Evolutionary conservation across 2,113 vertebrate species (phyloP), one percentile per base, ranked within the genome.

Genomic region (Malaclemys terrapin): DNA sequence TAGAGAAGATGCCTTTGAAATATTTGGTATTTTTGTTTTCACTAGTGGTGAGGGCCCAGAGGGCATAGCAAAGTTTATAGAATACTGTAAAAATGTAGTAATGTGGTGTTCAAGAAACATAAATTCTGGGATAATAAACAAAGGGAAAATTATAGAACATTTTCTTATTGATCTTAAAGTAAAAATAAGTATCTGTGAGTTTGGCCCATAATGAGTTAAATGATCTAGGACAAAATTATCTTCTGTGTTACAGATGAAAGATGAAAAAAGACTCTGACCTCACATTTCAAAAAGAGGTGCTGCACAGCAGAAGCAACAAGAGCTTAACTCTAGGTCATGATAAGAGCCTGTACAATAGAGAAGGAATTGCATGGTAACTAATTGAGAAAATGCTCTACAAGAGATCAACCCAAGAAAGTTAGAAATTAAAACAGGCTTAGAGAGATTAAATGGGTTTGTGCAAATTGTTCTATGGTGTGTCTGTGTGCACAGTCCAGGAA

Each of bases 101-200:
- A 72, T 9, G 8, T 76, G 10, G n/a, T 16, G 8, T 45, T 84
- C 84, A 81, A 93, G n/a, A 84, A 16, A 69, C 2, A 69, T 22
- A 75, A 75, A 20, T 52, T 84, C 82, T 54, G 50, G 38, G n/a
- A 57, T 19, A 53, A n/a, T 38, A 93, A 75, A 35, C 45, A 82
- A 0, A 31, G 25, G 80, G 27, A 79, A 59, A 95, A 94, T 27
- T 83, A 49, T 83, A 59, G 20, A 45, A 16, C 5, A 25, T 4
- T 91, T 95, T 93, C 79, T 92, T 91, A 13, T 10, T 78, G 22
- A 79, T 59, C 91, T 57, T n/a, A 10, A 84, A 72, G 45, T n/a
- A 72, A 59, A 88, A 88, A 8, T 75, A 89, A n/a, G 29, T 82
- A 3, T 35, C 38, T 88, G 42, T 4, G 50, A 92, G 27, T 87